Evolutionary conservation across 2,113 vertebrate species (phyloP).

Genomic region (Hippotragus niger): DNA sequence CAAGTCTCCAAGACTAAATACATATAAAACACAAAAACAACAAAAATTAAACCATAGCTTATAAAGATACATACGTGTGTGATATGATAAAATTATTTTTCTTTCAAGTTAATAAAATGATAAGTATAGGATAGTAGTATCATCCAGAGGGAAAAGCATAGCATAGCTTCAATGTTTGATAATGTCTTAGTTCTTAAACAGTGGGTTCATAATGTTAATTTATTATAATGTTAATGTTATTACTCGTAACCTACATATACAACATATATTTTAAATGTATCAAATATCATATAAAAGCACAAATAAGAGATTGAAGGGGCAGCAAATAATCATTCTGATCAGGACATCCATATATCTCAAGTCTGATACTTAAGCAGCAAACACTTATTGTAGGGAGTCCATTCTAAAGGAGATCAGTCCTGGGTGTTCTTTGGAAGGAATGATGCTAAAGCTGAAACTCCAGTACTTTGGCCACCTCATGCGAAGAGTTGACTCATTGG

Average conservation of each 20-base stretch:
- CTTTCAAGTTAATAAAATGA: neutral
- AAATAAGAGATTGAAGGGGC: neutral
- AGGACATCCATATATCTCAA: neutral
- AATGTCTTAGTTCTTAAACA: neutral
- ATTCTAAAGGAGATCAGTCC: accelerated
- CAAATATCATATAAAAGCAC: neutral
- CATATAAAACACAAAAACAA: neutral
- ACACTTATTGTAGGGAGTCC: neutral
- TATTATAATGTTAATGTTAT: neutral
- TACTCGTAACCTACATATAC: neutral
- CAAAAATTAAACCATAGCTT: neutral
- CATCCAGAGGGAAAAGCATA: neutral
- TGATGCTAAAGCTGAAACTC: no score
- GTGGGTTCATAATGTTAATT: neutral
- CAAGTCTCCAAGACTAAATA: neutral
- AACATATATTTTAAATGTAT: neutral
- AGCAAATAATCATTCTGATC: neutral
- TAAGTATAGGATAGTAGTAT: neutral
- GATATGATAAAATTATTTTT: neutral
- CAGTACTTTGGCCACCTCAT: no score
- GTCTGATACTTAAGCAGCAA: neutral
- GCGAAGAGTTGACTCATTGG: no score
- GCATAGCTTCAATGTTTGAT: neutral
- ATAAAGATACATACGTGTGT: neutral
- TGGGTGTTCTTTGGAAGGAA: no score